These are phyloP conservation scores for Tinamus major DNA, from an alignment of 2,797 vertebrate species.

Conservation along the genomic window DNA sequence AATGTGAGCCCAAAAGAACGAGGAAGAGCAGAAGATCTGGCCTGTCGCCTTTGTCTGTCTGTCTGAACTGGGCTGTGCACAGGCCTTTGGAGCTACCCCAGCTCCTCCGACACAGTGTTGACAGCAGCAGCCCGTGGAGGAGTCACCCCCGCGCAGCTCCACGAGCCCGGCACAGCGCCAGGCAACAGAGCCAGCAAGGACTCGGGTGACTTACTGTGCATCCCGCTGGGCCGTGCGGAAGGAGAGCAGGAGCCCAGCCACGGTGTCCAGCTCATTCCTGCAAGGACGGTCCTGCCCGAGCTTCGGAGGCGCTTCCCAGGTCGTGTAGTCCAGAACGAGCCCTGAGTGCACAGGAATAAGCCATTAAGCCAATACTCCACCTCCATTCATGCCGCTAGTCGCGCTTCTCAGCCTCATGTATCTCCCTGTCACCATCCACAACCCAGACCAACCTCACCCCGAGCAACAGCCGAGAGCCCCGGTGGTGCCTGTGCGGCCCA, in stretches of 20 bases:
- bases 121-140: not conserved
- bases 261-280: not conserved
- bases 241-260: not conserved
- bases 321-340: not conserved
- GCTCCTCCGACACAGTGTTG: not conserved
- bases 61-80: not conserved
- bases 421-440: not conserved
- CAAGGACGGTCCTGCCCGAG: not conserved
- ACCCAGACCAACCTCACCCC: not conserved
- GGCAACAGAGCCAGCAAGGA: not conserved
- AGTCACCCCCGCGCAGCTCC: not conserved
- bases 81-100: not conserved
- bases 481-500: not conserved
- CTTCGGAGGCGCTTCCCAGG: not conserved
- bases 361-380: not conserved
- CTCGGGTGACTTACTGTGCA: not conserved
- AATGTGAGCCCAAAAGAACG: constrained; percentile 11
- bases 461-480: not conserved
- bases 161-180: not conserved
- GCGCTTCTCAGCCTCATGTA: not conserved
- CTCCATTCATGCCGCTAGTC: not conserved
- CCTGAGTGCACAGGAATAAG: not conserved
- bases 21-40: not conserved
- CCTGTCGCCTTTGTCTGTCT: not conserved
- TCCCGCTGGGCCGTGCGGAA: not conserved